These are phyloP conservation scores for Syngnathus rostellatus DNA, from an alignment of 2,797 vertebrate species.

Conservation along the genomic window DNA sequence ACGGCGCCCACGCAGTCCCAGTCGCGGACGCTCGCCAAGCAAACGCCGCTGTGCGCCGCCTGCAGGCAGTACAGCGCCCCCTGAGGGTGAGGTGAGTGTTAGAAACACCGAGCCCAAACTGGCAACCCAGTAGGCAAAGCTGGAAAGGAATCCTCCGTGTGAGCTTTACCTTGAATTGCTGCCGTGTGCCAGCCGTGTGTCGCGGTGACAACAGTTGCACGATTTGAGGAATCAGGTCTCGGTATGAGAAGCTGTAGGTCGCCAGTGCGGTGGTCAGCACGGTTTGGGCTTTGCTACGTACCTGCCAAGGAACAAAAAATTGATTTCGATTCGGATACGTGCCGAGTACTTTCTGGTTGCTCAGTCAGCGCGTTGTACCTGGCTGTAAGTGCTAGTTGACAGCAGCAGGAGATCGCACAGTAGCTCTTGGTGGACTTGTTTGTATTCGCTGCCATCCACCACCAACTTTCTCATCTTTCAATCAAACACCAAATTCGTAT, in stretches of 20 bases:
- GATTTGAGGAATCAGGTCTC: slow-evolving; percentile 87
- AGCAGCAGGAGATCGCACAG: slow-evolving; percentile 87
- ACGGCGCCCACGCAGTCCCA: slow-evolving; percentile 90
- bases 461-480: slow-evolving; percentile 86
- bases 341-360: no score
- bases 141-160: background rate
- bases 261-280: slow-evolving; percentile 84
- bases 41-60: slow-evolving; percentile 78
- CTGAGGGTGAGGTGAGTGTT: slow-evolving; percentile 47
- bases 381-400: slow-evolving; percentile 93
- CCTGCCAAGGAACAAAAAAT: slow-evolving; percentile 59
- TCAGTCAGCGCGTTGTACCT: slow-evolving; percentile 64
- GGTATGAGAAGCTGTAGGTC: slow-evolving; percentile 89
- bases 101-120: background rate
- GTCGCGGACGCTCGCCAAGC: slow-evolving; percentile 80
- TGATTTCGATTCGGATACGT: background rate
- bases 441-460: slow-evolving; percentile 90
- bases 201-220: slow-evolving; percentile 80
- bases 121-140: background rate
- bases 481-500: background rate
- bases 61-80: slow-evolving; percentile 95
- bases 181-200: slow-evolving; percentile 74
- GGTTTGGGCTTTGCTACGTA: slow-evolving; percentile 88
- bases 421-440: slow-evolving; percentile 84
- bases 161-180: slow-evolving; percentile 86